Evolutionary conservation across 2,113 vertebrate species (phyloP).

Genomic region (Tragelaphus strepsiceros): DNA sequence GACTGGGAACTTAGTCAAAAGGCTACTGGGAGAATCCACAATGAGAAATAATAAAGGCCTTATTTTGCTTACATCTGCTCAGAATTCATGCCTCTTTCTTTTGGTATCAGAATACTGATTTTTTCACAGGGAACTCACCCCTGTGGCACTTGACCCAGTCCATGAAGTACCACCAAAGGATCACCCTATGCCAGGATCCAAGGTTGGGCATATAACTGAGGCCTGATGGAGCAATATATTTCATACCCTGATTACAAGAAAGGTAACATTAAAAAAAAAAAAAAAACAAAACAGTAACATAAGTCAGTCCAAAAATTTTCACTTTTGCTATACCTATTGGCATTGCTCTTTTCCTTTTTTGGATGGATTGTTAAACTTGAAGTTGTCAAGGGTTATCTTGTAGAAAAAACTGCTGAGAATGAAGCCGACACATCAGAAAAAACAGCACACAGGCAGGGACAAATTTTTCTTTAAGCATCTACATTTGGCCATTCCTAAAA

Average conservation of each 20-base stretch:
- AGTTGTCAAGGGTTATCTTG: background rate
- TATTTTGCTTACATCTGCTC: background rate
- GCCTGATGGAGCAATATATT: background rate
- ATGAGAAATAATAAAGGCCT: background rate
- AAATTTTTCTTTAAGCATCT: background rate
- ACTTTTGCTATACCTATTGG: background rate
- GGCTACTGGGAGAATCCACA: background rate
- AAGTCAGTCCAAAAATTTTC: background rate
- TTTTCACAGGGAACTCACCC: background rate
- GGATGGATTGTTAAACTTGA: background rate
- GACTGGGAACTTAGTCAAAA: background rate
- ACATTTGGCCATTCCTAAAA: background rate
- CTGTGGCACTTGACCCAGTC: background rate
- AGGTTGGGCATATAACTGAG: background rate
- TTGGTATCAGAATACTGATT: background rate
- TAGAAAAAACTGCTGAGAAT: conserved; percentile 9
- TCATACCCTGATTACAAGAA: background rate
- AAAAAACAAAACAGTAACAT: background rate
- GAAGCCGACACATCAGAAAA: background rate
- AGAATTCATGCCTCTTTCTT: conserved; percentile 10
- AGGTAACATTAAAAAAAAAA: background rate
- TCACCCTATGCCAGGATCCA: background rate
- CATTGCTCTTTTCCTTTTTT: background rate
- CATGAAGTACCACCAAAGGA: background rate
- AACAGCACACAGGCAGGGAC: background rate